These are phyloP conservation scores for Ceyx melanurus DNA, from an alignment of 2,113 vertebrate genomes.

Conservation along the genomic window DNA sequence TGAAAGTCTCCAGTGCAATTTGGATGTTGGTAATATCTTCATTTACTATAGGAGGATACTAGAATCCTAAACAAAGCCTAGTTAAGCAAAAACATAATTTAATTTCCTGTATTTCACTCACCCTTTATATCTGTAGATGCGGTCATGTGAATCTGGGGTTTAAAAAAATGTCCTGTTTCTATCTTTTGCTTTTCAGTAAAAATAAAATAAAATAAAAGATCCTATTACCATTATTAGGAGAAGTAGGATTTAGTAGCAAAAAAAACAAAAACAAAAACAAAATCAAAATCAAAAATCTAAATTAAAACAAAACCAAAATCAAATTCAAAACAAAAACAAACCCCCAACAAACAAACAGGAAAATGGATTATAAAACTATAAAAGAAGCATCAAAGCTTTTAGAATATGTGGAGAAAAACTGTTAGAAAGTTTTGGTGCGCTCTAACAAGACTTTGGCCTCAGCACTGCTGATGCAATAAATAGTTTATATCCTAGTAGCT, in stretches of 20 bases:
- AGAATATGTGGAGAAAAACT: neutral
- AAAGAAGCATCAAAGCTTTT: neutral
- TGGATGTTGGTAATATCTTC: neutral
- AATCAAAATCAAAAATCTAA: too few relatives aligned
- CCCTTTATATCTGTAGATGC: neutral
- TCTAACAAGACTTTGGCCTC: neutral
- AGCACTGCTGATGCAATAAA: neutral
- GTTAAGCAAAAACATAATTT: neutral
- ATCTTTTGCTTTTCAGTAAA: neutral
- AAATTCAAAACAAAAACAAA: too few relatives aligned
- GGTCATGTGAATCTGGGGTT: neutral
- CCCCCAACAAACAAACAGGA: neutral
- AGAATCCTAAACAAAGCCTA: neutral
- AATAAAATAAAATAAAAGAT: too few relatives aligned
- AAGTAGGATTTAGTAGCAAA: too few relatives aligned
- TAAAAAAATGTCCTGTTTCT: neutral
- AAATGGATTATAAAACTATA: neutral
- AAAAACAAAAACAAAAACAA: too few relatives aligned
- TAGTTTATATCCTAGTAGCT: neutral
- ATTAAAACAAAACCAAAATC: too few relatives aligned
- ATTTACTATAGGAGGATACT: neutral
- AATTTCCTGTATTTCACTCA: neutral
- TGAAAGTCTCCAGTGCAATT: neutral
- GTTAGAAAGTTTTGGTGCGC: neutral
- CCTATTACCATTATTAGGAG: too few relatives aligned